Evolutionary conservation across 2,797 vertebrate species (phyloP).

Genomic region (Myotis findleyi): DNA sequence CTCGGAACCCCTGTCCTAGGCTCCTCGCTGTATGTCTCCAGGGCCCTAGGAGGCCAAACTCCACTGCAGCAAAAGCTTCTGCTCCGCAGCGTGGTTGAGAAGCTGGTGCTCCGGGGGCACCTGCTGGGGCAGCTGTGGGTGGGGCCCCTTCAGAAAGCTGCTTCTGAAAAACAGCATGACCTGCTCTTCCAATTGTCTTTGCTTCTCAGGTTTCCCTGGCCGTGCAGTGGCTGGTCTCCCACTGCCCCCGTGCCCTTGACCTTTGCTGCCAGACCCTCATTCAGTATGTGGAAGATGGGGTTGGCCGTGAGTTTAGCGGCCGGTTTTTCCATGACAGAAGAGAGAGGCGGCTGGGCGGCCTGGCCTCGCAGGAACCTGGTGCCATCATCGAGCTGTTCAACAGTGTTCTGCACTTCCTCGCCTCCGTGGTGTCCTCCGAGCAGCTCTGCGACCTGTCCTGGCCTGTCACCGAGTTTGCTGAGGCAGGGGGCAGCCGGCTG

Average conservation of each 20-base stretch:
- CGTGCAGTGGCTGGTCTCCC: slow-evolving; percentile 92
- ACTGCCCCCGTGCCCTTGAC: slow-evolving; percentile 85
- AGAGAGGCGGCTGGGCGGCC: slow-evolving; percentile 87
- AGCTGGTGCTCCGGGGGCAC: rapidly evolving
- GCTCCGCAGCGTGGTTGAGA: neutral
- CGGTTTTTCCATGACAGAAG: slow-evolving; percentile 90
- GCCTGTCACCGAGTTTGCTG: slow-evolving; percentile 93
- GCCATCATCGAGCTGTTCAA: slow-evolving; percentile 94
- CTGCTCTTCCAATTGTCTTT: neutral
- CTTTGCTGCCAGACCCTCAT: slow-evolving; percentile 92
- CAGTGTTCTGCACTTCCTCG: slow-evolving; percentile 90
- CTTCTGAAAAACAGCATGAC: neutral
- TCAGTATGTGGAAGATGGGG: slow-evolving; percentile 91
- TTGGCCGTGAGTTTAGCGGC: slow-evolving; percentile 91
- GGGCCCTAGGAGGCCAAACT: neutral
- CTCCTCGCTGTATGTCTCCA: neutral
- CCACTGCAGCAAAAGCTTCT: neutral
- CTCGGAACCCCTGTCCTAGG: neutral
- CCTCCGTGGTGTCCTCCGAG: slow-evolving; percentile 89
- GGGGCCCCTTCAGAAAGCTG: neutral
- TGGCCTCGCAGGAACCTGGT: slow-evolving; percentile 90
- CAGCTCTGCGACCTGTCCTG: slow-evolving; percentile 92
- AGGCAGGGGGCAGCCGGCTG: slow-evolving; percentile 86
- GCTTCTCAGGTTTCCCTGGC: slow-evolving; percentile 88
- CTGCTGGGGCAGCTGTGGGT: neutral